These are phyloP conservation scores for Cryptomyrus ogoouensis DNA, from an alignment of 2,113 vertebrate species.

Conservation along the genomic window DNA sequence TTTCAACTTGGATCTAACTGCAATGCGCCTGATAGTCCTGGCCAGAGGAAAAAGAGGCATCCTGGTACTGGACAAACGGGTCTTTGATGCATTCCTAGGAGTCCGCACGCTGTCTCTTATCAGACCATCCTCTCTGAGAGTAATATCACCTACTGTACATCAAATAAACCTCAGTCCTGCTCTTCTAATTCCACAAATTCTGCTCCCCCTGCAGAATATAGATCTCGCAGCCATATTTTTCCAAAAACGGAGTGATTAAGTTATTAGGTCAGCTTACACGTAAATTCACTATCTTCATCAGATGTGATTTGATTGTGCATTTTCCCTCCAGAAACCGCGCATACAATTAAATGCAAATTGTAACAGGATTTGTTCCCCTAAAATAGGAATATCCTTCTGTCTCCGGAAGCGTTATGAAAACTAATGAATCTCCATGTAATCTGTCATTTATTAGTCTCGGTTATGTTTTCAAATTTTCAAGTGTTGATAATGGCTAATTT, in stretches of 20 bases:
- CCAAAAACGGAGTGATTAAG: not conserved
- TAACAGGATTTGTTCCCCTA: not conserved
- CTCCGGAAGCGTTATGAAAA: not conserved
- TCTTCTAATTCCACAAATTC: conserved; percentile 1
- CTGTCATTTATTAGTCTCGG: not conserved
- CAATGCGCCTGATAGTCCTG: conserved; percentile 39
- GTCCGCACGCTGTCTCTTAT: conserved; percentile 26
- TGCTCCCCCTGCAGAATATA: not conserved
- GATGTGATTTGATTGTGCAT: not conserved
- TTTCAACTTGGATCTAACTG: conserved; percentile 46
- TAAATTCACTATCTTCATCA: not conserved
- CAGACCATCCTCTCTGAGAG: conserved; percentile 46
- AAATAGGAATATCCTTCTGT: not conserved
- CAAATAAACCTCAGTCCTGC: conserved; percentile 43
- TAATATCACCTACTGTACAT: conserved; percentile 36
- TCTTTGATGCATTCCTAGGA: conserved; percentile 34
- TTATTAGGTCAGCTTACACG: not conserved
- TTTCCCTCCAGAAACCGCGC: not conserved
- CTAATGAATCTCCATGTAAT: not conserved
- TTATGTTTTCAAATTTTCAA: conserved; percentile 4
- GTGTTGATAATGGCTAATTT: conserved; percentile 2
- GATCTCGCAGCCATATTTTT: not conserved
- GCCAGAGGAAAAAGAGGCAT: conserved; percentile 38
- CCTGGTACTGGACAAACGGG: conserved; percentile 19
- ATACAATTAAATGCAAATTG: conserved; percentile 16